phyloP scores from a whole-genome alignment of 2,113 vertebrate species.

The Todiramphus chloris region DNA sequence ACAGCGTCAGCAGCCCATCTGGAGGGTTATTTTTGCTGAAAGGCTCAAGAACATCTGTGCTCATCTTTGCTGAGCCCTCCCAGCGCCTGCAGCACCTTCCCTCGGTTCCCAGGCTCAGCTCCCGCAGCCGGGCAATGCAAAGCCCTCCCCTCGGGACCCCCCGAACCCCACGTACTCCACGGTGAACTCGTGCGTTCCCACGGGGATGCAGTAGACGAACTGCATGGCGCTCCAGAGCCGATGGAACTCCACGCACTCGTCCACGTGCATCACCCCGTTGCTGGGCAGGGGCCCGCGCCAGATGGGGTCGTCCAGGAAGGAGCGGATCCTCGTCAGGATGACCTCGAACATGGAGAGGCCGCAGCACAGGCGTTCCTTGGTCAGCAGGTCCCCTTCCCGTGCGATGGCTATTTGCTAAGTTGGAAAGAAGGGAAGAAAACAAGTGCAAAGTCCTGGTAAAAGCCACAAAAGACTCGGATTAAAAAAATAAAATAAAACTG shows the following conservation, averaged over 20 bases:
- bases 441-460: neutral
- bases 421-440: neutral
- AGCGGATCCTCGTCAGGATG: slow-evolving; percentile 83
- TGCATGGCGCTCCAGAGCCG: slow-evolving; percentile 91
- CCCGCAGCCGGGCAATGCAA: neutral
- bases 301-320: slow-evolving; percentile 86
- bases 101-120: neutral
- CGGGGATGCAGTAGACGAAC: slow-evolving; percentile 91
- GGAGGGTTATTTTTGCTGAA: neutral
- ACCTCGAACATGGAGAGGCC: slow-evolving; percentile 91
- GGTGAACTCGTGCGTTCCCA: slow-evolving; percentile 88
- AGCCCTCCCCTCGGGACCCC: neutral
- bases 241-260: slow-evolving; percentile 89
- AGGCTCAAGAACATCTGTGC: neutral
- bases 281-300: slow-evolving; percentile 88
- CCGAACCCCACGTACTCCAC: slow-evolving; percentile 78
- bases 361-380: slow-evolving; percentile 89
- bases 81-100: neutral
- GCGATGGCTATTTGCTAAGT: slow-evolving; percentile 88
- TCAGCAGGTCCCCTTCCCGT: slow-evolving; percentile 86
- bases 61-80: neutral
- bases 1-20: neutral
- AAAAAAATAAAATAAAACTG: too few species aligned
- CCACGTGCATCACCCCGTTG: slow-evolving; percentile 91
- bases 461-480: too few species aligned